Percentiles rank a stretch among this genome's conserved stretches.
Conservation (phyloP, 1,140 invertebrate genomes). For the Alviniconcha marisindica region DNA sequence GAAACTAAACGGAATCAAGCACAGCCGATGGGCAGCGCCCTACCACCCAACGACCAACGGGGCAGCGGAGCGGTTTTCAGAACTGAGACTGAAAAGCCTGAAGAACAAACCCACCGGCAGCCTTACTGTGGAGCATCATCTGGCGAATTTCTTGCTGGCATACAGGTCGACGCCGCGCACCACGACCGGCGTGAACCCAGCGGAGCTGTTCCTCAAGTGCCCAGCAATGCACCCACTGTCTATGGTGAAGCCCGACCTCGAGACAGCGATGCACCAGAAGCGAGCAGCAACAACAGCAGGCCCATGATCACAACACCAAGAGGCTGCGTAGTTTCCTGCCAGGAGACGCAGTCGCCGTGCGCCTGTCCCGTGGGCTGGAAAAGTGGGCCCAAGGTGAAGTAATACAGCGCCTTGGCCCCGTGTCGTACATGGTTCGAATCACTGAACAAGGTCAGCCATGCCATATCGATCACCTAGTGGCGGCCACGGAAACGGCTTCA, state of each 20-base stretch:
- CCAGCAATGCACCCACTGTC: not conserved
- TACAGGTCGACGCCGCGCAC: not conserved
- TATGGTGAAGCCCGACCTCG: not conserved
- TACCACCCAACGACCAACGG: slow-evolving; percentile 54
- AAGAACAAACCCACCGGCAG: slow-evolving; percentile 25
- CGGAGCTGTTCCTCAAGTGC: not conserved
- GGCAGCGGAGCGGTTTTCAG: slow-evolving; percentile 44
- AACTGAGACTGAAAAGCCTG: slow-evolving; percentile 50
- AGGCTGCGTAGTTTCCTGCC: not conserved
- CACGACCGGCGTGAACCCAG: not conserved
- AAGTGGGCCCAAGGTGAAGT: too few relatives aligned
- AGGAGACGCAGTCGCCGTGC: not conserved
- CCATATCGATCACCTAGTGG: not conserved
- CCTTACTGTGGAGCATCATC: not conserved
- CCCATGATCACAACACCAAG: too few relatives aligned
- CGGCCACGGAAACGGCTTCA: not conserved
- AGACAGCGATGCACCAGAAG: not conserved
- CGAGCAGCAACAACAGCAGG: too few relatives aligned
- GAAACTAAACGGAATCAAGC: slow-evolving; percentile 58
- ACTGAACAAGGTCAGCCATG: not conserved
- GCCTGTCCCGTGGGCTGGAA: not conserved
- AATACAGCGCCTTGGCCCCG: not conserved
- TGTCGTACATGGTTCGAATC: not conserved
- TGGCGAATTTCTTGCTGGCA: not conserved
- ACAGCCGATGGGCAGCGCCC: slow-evolving; percentile 50